These are phyloP conservation scores for Xenus cinereus DNA, from an alignment of 2,113 vertebrate species.

Conservation along the genomic window DNA sequence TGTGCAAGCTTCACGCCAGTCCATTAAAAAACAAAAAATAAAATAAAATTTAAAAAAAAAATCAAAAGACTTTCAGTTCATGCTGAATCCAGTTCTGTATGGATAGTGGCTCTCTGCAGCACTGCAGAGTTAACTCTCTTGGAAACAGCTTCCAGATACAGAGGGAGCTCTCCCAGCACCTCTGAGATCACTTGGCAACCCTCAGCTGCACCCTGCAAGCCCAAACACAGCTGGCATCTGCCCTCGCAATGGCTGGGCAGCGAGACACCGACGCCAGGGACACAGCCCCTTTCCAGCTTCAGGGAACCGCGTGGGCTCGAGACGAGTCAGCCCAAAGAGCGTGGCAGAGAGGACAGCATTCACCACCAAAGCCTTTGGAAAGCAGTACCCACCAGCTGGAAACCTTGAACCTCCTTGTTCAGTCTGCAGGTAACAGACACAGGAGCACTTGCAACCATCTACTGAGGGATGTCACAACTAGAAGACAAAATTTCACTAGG, in stretches of 20 bases:
- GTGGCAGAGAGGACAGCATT: not conserved
- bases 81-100: not conserved
- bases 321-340: not conserved
- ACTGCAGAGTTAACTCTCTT: not conserved
- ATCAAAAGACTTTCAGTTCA: not conserved
- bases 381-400: not conserved
- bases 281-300: not conserved
- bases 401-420: not conserved
- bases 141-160: not conserved
- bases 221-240: not conserved
- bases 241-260: not conserved
- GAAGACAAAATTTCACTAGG: not conserved
- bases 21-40: not conserved
- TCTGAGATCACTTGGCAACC: not conserved
- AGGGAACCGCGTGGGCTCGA: rapidly evolving
- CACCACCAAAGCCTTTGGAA: not conserved
- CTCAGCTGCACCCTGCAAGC: not conserved
- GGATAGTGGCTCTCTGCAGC: not conserved
- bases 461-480: not conserved
- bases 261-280: not conserved
- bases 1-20: not conserved
- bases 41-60: not conserved
- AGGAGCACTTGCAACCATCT: not conserved
- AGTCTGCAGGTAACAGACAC: not conserved
- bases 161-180: not conserved